Evolutionary conservation across 2,888 invertebrate species (phyloP), one percentile per base, ranked within the genome.

Genomic region (Perizoma affinitatum): DNA sequence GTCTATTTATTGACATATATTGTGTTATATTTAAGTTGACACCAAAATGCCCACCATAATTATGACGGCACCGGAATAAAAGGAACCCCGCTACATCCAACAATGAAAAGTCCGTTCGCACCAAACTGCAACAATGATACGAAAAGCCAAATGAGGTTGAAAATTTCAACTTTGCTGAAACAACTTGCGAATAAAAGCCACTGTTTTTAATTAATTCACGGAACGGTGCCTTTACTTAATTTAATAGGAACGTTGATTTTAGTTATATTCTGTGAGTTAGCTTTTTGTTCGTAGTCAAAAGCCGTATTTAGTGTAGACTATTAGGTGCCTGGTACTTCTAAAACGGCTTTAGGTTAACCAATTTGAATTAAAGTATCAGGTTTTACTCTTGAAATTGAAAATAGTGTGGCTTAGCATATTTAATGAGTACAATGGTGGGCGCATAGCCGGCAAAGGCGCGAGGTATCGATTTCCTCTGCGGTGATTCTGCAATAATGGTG

Each of bases 111-210:
- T n/a, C n/a, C 5, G 56, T 49, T 47, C 11, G 9, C 43, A 38
- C 41, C 46, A 56, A 62, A 60, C 43, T 66, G 64, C 61, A 64
- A 66, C 66, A 64, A 58, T 64, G 66, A 61, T 63, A 59, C 54
- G 46, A 54, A 61, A 63, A 66, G 56, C 61, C 60, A 54, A 71
- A 65, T 56, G 58, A 57, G 63, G 50, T 50, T 55, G 48, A 54
- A 60, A 66, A 64, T 71, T 66, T 70, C 68, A 73, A 68, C 63
- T 72, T 72, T 61, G 55, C 63, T 61, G 69, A 65, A 66, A 66
- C 62, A 57, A 64, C 58, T 64, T 57, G 40, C 51, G 52, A 61
- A 60, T 61, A 55, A 70, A 71, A 71, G 44, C 58, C 33, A 54
- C 47, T 47, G 54, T 62, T 58, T 63, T 58, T 51, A 61, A 58